phyloP scores from a whole-genome alignment of 2,797 vertebrate species.

The Poecilia wingei region DNA sequence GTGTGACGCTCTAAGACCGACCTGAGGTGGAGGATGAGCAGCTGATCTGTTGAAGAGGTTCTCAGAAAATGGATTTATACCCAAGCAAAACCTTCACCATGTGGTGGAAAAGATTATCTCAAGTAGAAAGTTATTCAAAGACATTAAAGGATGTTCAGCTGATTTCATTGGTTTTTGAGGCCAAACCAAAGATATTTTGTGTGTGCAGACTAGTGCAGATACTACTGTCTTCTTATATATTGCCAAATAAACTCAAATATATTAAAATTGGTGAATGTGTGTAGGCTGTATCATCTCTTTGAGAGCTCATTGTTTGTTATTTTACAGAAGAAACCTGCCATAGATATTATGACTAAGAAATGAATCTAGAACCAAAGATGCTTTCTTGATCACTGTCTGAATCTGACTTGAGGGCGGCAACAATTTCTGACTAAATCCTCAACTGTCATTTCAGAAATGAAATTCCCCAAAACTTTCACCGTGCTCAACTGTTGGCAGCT shows the following conservation, averaged over 20 bases:
- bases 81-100: background rate
- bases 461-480: background rate
- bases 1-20: slow-evolving; percentile 12
- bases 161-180: background rate
- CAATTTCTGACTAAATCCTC: background rate
- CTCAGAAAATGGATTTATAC: background rate
- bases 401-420: background rate
- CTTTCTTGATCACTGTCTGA: background rate
- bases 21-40: slow-evolving; percentile 7
- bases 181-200: background rate
- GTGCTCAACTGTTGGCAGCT: too few relatives aligned
- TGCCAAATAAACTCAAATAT: background rate
- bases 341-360: background rate
- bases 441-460: background rate
- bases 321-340: background rate
- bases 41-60: background rate
- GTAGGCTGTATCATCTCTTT: background rate
- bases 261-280: background rate
- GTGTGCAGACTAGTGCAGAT: background rate
- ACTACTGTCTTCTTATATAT: background rate
- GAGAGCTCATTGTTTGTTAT: background rate
- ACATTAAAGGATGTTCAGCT: background rate
- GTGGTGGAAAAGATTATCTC: background rate
- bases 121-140: background rate
- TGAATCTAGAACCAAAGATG: background rate